Evolutionary conservation across 2,888 invertebrate genomes (phyloP), one percentile per base, ranked within the genome.

Genomic region (Tubulanus polymorphus): DNA sequence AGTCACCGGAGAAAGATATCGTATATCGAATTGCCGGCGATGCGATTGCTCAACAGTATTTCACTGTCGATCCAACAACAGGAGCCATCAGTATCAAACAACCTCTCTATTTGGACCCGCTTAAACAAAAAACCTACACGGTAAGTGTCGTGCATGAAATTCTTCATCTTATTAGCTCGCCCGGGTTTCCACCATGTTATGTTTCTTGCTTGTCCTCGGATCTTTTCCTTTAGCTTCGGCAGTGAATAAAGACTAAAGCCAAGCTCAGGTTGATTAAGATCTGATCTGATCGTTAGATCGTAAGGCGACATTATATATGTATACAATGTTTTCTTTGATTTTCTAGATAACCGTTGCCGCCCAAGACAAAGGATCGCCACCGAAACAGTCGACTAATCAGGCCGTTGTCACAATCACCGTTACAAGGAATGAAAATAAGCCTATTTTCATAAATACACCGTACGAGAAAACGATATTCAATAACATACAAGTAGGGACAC

Each of bases 401-500:
- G 59, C 48, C 28, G 60, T 72, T 6, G 70, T 75, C 2, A 64
- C 63, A 27, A 67, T 75, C 55, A 67, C 67, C 1, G 71, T 75
- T 1, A 56, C 51, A 8, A 57, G 73, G 15, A 75, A 75, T 52
- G 62, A 64, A 54, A 64, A 68, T 53, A 41, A 64, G 2, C 75
- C 75, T 1, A 47, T 59, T 3, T 75, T 74, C 56, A 54, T 58
- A 27, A 51, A 57, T 28, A 55, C 58, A 18, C 30, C 63, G n/a
- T 74, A 70, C 55, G 54, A 61, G 18, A 56, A 58, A 2, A 67
- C 63, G 23, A 41, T 41, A 8, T 18, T 20, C 23, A 3, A 18
- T 8, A 51, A 25, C n/a, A 37, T 37, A 41, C 20, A 35, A 25
- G 8, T 35, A 3, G 37, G 37, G n/a, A 23, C 26, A 25, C 10